These are phyloP conservation scores for Menidia menidia DNA, from an alignment of 2,797 vertebrate genomes.

Conservation along the genomic window DNA sequence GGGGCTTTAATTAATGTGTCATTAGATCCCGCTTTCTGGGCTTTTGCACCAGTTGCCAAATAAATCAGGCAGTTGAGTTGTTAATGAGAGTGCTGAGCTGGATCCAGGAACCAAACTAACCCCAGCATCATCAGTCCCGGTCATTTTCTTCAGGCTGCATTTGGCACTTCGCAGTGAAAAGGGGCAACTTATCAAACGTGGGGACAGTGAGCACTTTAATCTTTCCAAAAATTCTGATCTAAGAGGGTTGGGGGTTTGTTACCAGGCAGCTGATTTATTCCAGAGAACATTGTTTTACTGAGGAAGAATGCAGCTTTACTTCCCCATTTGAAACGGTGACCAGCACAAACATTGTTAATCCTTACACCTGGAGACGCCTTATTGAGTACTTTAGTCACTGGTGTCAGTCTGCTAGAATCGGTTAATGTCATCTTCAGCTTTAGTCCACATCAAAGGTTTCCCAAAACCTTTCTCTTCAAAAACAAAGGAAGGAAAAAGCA, in stretches of 20 bases:
- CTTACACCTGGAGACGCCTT: not conserved
- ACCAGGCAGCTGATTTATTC: not conserved
- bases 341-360: too few relatives aligned
- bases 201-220: not conserved
- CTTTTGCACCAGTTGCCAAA: not conserved
- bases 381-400: conserved; percentile 2
- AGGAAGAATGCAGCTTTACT: not conserved
- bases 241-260: not conserved
- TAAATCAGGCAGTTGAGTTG: not conserved
- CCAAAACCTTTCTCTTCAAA: not conserved
- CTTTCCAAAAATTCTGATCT: not conserved
- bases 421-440: not conserved
- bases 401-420: not conserved
- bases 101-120: not conserved
- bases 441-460: not conserved
- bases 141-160: not conserved
- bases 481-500: not conserved
- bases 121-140: not conserved
- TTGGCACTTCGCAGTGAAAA: not conserved
- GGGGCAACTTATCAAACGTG: not conserved
- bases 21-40: too few relatives aligned
- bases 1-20: too few relatives aligned
- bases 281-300: too few relatives aligned
- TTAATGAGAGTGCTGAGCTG: not conserved
- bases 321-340: not conserved